These are phyloP conservation scores for Lacerta viridis DNA, from an alignment of 2,797 vertebrate genomes.

Conservation along the genomic window DNA sequence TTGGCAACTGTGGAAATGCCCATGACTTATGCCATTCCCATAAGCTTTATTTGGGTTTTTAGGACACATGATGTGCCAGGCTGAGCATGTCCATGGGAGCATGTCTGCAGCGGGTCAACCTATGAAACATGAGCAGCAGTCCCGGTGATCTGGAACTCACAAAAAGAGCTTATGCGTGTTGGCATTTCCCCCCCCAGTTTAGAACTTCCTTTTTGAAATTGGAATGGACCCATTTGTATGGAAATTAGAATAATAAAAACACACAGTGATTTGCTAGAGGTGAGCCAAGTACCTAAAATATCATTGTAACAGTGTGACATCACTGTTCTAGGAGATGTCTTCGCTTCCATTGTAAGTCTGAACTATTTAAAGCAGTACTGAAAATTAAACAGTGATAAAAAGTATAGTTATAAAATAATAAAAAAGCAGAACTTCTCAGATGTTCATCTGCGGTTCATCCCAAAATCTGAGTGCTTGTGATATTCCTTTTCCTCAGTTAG, in stretches of 20 bases:
- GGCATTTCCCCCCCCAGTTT: too few relatives aligned
- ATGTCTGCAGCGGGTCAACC: too few relatives aligned
- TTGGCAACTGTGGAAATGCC: background rate
- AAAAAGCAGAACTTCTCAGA: background rate
- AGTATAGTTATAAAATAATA: background rate
- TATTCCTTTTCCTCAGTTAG: background rate
- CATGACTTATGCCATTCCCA: background rate
- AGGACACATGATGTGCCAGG: too few relatives aligned
- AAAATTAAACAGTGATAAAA: background rate
- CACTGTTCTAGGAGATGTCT: background rate
- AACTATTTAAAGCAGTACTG: background rate
- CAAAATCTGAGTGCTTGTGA: background rate
- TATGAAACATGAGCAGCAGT: too few relatives aligned
- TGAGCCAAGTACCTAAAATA: background rate
- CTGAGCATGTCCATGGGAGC: too few relatives aligned
- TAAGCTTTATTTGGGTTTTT: too few relatives aligned
- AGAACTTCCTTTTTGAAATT: background rate
- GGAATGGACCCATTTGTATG: background rate
- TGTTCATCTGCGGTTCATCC: background rate
- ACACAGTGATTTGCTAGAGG: background rate
- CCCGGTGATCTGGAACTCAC: too few relatives aligned
- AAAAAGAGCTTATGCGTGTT: too few relatives aligned
- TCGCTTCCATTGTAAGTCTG: background rate
- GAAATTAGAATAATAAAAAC: background rate
- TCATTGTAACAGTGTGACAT: background rate